These are phyloP conservation scores for Choristoneura rosaceana DNA, from an alignment of 2,888 invertebrate genomes.

Conservation along the genomic window DNA sequence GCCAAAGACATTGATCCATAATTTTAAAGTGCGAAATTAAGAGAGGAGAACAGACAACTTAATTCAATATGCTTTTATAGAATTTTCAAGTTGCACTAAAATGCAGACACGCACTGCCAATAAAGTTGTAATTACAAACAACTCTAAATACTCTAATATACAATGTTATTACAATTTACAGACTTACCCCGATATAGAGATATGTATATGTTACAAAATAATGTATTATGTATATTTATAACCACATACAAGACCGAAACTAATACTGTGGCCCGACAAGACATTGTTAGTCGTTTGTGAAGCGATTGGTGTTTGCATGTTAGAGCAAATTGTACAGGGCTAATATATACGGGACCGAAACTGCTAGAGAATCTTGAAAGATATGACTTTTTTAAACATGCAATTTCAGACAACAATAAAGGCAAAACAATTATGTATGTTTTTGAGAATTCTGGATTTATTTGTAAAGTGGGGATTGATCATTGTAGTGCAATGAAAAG, in stretches of 20 bases:
- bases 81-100: conserved; percentile 83
- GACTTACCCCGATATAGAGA: conserved; percentile 71
- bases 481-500: conserved; percentile 35
- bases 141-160: conserved; percentile 70
- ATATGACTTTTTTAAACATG: conserved; percentile 61
- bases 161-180: conserved; percentile 70
- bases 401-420: conserved; percentile 48
- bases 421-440: not conserved
- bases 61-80: conserved; percentile 81
- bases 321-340: conserved; percentile 85
- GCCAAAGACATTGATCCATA: conserved; percentile 44
- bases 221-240: conserved; percentile 72
- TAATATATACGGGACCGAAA: conserved; percentile 46
- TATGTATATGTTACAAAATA: conserved; percentile 78
- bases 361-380: conserved; percentile 45
- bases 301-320: conserved; percentile 87
- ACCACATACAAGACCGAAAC: conserved; percentile 84
- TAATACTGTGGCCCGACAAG: conserved; percentile 81
- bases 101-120: conserved; percentile 86
- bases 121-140: conserved; percentile 63
- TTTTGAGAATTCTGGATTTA: conserved; percentile 25
- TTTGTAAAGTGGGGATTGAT: conserved; percentile 30
- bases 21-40: conserved; percentile 43
- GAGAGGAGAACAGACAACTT: conserved; percentile 56
- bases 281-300: conserved; percentile 84